Conservation (phyloP, 2,797 vertebrate species). For the Acrossocheilus fasciatus region DNA sequence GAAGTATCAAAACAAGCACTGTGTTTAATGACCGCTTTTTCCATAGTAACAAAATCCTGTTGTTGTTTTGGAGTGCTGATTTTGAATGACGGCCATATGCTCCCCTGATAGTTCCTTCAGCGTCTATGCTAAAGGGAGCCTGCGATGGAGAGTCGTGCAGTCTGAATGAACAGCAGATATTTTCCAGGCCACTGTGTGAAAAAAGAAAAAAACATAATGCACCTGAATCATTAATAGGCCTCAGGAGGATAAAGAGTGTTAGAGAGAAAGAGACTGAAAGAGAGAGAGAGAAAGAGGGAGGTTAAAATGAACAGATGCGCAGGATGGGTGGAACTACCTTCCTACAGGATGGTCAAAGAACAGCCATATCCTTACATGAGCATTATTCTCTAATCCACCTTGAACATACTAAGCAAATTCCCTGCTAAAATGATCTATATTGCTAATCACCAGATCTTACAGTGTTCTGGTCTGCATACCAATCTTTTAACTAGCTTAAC, state of each 20-base stretch:
- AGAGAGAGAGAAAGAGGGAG: conserved; percentile 10
- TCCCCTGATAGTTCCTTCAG: conserved; percentile 10
- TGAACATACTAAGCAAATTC: background rate
- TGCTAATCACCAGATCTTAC: background rate
- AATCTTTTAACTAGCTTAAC: background rate
- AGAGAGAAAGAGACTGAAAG: conserved; percentile 14
- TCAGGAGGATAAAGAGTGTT: conserved; percentile 30
- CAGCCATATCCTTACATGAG: conserved; percentile 56
- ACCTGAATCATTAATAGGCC: conserved; percentile 53
- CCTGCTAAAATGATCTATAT: background rate
- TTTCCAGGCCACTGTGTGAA: conserved; percentile 48
- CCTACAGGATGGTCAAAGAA: conserved; percentile 39
- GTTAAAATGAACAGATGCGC: conserved; percentile 59
- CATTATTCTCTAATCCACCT: conserved; percentile 30
- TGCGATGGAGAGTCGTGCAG: conserved; percentile 23
- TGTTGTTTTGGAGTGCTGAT: conserved; percentile 31
- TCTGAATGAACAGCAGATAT: conserved; percentile 42
- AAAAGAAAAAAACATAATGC: conserved; percentile 33
- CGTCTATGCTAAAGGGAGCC: conserved; percentile 12
- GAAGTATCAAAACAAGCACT: conserved; percentile 29
- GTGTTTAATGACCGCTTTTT: conserved; percentile 28
- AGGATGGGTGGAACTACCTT: conserved; percentile 69
- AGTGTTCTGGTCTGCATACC: background rate
- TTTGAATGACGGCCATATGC: conserved; percentile 21
- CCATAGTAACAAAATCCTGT: conserved; percentile 37